Evolutionary conservation across 1,140 invertebrate genomes (phyloP), one percentile per base, ranked within the genome.

Genomic region (Drosophila bipectinata): DNA sequence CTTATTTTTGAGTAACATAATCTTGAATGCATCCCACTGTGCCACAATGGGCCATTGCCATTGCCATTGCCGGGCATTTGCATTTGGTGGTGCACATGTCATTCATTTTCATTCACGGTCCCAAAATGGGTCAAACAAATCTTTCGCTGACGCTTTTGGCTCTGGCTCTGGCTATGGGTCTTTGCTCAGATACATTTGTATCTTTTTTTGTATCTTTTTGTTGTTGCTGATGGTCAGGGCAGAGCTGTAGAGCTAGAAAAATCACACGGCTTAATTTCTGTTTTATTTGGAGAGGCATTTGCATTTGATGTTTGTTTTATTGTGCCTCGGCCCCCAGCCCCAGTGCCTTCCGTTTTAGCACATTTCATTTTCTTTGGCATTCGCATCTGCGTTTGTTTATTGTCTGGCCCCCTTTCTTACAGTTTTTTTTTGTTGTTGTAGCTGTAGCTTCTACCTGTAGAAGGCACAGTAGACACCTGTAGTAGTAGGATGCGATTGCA

Each of bases 301-400:
- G 82, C 82, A 85, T 85, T 85, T 85, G 74, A 78, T 85, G 82
- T 85, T 87, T 85, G 82, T 87, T 87, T 87, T 85, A 87, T 87
- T 85, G 74, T 87, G 26, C 0, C 62, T 60, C 63, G 53, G n/a
- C 41, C 49, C 49, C 47, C 61, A 53, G 48, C 49, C 49, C 47
- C 61, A 53, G 48, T 10, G 28, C 24, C 41, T 77, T 77, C 39
- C 51, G 60, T 60, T 66, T 61, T 58, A 57, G 39, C 53, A 68
- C 73, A 77, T 77, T 77, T 77, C 73, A 77, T 77, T 77, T 77
- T 77, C 73, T 66, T 67, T 66, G 41, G 56, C 44, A 47, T 60
- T 48, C 44, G 34, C 45, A 28, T 24, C 26, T 32, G 56, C 15
- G 26, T 28, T 48, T 18, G 26, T 66, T 39, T 49, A 5, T 14